Base-by-base conservation (phyloP, 1,140 invertebrate genomes). In the Sycobia sp. region DNA sequence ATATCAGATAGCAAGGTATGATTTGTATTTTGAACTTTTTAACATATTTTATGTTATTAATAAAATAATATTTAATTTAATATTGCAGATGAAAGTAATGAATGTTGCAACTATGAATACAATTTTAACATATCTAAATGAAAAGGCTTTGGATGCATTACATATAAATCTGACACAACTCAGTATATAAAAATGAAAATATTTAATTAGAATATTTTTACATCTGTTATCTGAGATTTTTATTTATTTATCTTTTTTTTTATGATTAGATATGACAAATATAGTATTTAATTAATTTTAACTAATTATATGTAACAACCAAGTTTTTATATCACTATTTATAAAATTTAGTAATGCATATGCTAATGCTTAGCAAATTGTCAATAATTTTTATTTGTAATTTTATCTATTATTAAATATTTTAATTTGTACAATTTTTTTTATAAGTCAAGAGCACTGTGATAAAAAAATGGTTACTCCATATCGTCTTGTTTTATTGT, bases 41-140 rank as follows among this genome's bases (percentile, higher is more conserved):
- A 51, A 44, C 1, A 18, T 41, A 20, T 41, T 41, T 34, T 32
- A 63, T 58, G 3, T 27, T 29, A 27, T 38, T 13, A n/a, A 36
- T n/a, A n/a, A n/a, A n/a, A n/a, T n/a, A n/a, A n/a, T n/a, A n/a
- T 23, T 22, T 46, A 16, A 53, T 53, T 68, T 65, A 50, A 38
- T 62, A 63, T 70, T 74, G 60, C 55, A 79, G 77, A 76, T 79
- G 61, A 78, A 79, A 68, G 53, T 70, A 4, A 61, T 27, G 16
- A 70, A 67, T 25, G 1, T 44, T 8, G 55, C 74, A 11, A 60
- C 67, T 9, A 67, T 76, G 67, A 62, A 77, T 53, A 68, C 63
- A 43, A 47, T 75, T 34, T 59, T 78, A 27, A 67, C 67, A 44
- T 78, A 73, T 55, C 68, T 77, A 11, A 71, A 73, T 61, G 70